Evolutionary conservation across 2,797 vertebrate genomes (phyloP).

Genomic region (Neostethus bicornis): DNA sequence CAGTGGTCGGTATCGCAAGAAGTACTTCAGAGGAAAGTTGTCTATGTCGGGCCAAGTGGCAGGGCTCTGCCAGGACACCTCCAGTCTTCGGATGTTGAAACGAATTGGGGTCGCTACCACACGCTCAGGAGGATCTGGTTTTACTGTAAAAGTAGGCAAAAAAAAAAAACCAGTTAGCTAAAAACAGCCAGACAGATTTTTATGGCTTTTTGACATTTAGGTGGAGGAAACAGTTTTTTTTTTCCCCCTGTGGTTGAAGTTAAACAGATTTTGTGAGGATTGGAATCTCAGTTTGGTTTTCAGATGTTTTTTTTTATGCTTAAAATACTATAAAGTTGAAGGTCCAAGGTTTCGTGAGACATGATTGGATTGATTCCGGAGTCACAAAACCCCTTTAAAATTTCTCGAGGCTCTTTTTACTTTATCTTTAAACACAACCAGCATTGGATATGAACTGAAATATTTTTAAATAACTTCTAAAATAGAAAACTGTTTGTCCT

Average conservation of each 20-base stretch:
- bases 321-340: too few species aligned
- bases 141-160: slow-evolving; percentile 80
- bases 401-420: too few species aligned
- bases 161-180: slow-evolving; percentile 20
- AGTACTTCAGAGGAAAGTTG: slow-evolving; percentile 95
- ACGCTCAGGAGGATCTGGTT: slow-evolving; percentile 94
- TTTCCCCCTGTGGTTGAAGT: not conserved
- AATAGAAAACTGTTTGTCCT: slow-evolving; percentile 8
- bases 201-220: not conserved
- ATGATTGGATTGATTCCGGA: too few species aligned
- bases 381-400: too few species aligned
- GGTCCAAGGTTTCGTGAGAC: too few species aligned
- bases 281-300: too few species aligned
- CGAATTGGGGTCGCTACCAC: slow-evolving; percentile 90
- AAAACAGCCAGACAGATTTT: not conserved
- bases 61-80: slow-evolving; percentile 94
- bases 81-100: slow-evolving; percentile 86
- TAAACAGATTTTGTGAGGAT: not conserved
- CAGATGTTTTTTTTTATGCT: too few species aligned
- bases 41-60: slow-evolving; percentile 95
- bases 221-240: not conserved
- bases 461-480: not conserved
- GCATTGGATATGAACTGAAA: not conserved
- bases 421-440: too few species aligned
- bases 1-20: slow-evolving; percentile 94